Evolutionary conservation across 2,113 vertebrate genomes (phyloP), one percentile per base, ranked within the genome.

Genomic region (Ammodytes marinus): DNA sequence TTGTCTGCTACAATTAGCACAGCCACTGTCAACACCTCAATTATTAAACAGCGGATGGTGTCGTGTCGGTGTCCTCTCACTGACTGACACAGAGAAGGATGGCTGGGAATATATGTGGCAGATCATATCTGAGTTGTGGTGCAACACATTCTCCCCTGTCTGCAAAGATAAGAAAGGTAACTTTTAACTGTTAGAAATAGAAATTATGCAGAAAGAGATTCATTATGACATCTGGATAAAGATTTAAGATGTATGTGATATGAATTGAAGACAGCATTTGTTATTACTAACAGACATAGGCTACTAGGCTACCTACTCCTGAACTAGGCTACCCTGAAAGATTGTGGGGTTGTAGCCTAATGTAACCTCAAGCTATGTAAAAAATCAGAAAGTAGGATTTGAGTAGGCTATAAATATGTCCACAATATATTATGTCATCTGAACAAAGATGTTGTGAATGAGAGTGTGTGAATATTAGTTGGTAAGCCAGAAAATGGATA

Each of bases 21-120:
- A 84, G 58, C 59, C 78, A n/a, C 71, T 86, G 71, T 86, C 74
- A 70, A 57, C 59, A 53, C 45, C 69, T 90, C 45, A 83, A 85
- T 90, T 74, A 90, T 88, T 86, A 70, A 90, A 61, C 79, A 75
- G 73, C 6, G 0, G 19, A 17, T 1, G 63, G 79, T 85, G 73
- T 83, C 75, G 0, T 85, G 73, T 83, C 75, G 0, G 53, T 88
- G 65, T 82, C 75, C 65, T 74, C 68, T 64, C 58, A 42, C 59
- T 69, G 54, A 68, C 84, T 58, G 19, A 50, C 49, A 69, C 79
- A 13, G 75, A 40, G 2, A 15, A 27, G 19, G 39, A 67, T 14
- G 64, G 54, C 58, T 15, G 37, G 0, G 10, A 19, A 40, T 27
- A 37, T 27, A 1, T 27, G 27, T 13, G 7, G 55, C 17, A 49